These are phyloP conservation scores for Umimayanthus chanpuru DNA, from an alignment of 92 coral and sea anemone genomes.

Conservation along the genomic window DNA sequence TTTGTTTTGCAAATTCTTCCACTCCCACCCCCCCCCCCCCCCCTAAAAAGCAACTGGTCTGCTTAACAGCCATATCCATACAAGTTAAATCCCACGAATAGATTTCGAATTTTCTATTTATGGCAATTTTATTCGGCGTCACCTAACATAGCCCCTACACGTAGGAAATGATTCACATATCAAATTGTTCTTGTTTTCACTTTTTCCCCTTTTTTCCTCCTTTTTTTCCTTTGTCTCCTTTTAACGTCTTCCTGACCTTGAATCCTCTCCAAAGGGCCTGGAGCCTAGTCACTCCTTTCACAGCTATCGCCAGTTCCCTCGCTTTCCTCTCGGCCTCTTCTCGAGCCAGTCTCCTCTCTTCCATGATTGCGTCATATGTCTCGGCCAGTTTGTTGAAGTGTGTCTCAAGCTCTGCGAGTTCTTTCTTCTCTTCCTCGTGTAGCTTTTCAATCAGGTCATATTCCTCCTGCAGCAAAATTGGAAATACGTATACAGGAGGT, in stretches of 20 bases:
- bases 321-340: conserved; percentile 70
- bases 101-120: background rate
- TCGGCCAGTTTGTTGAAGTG: conserved; percentile 74
- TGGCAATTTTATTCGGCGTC: background rate
- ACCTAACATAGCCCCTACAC: no score
- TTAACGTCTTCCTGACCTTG: conserved; percentile 57
- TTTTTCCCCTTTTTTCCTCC: conserved; percentile 70
- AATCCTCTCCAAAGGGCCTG: conserved; percentile 87
- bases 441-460: conserved; percentile 73
- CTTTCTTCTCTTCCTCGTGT: conserved; percentile 85
- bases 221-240: conserved; percentile 64
- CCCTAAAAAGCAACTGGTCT: no score
- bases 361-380: conserved; percentile 82
- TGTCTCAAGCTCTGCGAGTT: conserved; percentile 66
- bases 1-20: no score
- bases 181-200: conserved; percentile 25
- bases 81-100: no score
- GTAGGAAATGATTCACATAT: background rate
- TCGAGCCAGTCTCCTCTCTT: conserved; percentile 72
- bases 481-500: no score
- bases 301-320: conserved; percentile 55
- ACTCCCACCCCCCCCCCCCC: no score
- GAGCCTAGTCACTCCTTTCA: conserved; percentile 62
- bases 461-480: conserved; percentile 68
- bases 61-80: no score